Evolutionary conservation across 2,888 invertebrate genomes (phyloP).

Genomic region (Amphipoea oculea): DNA sequence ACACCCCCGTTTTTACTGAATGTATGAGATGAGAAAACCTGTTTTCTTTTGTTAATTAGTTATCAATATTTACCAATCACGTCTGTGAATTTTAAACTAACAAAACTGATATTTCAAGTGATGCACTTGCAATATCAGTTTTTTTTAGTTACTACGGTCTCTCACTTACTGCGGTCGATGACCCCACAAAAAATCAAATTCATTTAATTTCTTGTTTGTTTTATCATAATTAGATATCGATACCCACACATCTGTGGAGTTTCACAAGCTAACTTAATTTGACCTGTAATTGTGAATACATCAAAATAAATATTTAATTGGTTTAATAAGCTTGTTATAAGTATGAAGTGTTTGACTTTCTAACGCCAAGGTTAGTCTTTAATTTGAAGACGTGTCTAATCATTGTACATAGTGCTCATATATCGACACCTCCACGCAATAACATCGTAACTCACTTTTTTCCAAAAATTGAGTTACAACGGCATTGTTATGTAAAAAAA

Average conservation of each 20-base stretch:
- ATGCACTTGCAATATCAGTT: not conserved
- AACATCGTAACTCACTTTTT: too few relatives aligned
- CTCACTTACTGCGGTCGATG: not conserved
- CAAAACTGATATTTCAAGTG: not conserved
- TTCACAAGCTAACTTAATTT: not conserved
- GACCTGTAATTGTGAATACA: not conserved
- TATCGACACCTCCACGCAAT: too few relatives aligned
- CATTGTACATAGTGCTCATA: not conserved
- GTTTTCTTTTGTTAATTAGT: not conserved
- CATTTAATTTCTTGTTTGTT: too few relatives aligned
- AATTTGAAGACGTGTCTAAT: conserved; percentile 20
- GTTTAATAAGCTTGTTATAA: too few relatives aligned
- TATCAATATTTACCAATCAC: not conserved
- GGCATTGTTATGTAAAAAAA: too few relatives aligned
- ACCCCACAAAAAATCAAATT: not conserved
- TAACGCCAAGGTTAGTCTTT: conserved; percentile 61
- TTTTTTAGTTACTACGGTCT: not conserved
- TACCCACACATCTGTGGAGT: not conserved
- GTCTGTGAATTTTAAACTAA: not conserved
- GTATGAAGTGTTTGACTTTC: conserved; percentile 43
- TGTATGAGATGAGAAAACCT: not conserved
- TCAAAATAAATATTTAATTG: conserved; percentile 9
- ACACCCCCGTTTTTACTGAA: not conserved
- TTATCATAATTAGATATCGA: too few relatives aligned
- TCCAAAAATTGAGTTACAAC: too few relatives aligned